A percentile compares a stretch with the other conserved stretches of the same genome.
Conservation (phyloP, 2,888 invertebrate genomes). For the Conchocele bisecta region DNA sequence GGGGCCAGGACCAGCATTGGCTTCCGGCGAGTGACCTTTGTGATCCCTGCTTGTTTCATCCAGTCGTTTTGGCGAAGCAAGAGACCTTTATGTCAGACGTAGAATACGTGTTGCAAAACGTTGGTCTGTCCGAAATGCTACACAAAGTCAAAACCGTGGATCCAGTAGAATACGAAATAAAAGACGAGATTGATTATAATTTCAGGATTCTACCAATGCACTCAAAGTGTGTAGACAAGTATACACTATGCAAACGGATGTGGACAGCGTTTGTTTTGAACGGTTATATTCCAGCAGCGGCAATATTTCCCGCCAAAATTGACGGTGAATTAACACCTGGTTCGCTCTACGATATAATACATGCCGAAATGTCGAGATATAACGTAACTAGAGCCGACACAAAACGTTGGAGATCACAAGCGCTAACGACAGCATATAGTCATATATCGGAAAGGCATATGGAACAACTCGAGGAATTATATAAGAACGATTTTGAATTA, state of each 20-base stretch:
- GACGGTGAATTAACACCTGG: background rate
- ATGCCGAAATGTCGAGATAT: constrained; percentile 8
- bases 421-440: constrained; percentile 42
- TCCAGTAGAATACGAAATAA: constrained; percentile 43
- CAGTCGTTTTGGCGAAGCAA: constrained; percentile 57
- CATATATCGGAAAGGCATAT: constrained; percentile 32
- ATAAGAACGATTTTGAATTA: constrained; percentile 51
- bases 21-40: constrained; percentile 62
- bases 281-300: constrained; percentile 57
- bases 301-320: constrained; percentile 18
- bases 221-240: constrained; percentile 23
- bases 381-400: constrained; percentile 26
- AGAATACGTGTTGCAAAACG: constrained; percentile 42
- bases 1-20: constrained; percentile 64
- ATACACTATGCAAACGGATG: constrained; percentile 39
- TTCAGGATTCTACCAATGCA: constrained; percentile 16
- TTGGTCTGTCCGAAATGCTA: constrained; percentile 33
- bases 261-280: constrained; percentile 63
- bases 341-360: constrained; percentile 17
- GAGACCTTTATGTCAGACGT: constrained; percentile 61
- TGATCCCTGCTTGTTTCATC: constrained; percentile 63
- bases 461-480: constrained; percentile 31
- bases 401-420: constrained; percentile 32
- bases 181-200: constrained; percentile 47
- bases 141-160: constrained; percentile 10